Base-by-base conservation (phyloP, 2,797 vertebrate species). In the Acropternis orthonyx region DNA sequence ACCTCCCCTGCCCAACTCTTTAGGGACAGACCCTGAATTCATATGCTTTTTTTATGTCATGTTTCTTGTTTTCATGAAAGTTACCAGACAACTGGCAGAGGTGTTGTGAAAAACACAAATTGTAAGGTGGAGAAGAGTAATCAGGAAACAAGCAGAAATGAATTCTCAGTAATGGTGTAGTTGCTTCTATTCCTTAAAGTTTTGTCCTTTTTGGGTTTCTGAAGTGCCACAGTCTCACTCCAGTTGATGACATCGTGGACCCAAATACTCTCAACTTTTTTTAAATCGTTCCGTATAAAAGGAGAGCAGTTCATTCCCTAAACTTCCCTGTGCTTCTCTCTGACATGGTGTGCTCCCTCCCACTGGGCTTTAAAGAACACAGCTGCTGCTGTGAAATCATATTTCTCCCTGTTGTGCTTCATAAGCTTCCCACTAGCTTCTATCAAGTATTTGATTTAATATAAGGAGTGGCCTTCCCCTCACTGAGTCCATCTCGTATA, bases 321-420 rank as follows among this genome's bases (percentile, higher is more conserved):
- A 80, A 61, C 9, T 74, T 12, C 17, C 10, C 27, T 26, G 2
- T 59, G 41, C 27, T 72, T 61, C 32, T 51, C 34, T 80, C 32
- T 51, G 63, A 81, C 92, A 58, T 28, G 37, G 21, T 12, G 12
- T 71, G 20, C 6, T 82, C 34, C 19, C n/a, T 94, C 63, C 36
- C 55, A 30, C 24, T 18, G 63, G 36, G 26, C 32, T 91, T 79
- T 49, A 51, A 36, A 82, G 44, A 76, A 55, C 43, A 7, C 55
- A 90, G 17, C 32, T 71, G 48, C 91, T 85, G 39, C 88, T 85
- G 74, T 85, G 91, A 89, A 85, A 77, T 91, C 10, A 1, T 77
- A 28, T 75, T 94, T 83, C 58, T 81, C 51, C 66, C 88, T 93
- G 51, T 72, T 72, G 58, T 86, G 83, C 48, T 32, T 86, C 58